A percentile compares a stretch with the other conserved stretches of the same genome.
These are phyloP conservation scores for Osmoderma eremita DNA, from an alignment of 2,888 invertebrate genomes.

Conservation along the genomic window DNA sequence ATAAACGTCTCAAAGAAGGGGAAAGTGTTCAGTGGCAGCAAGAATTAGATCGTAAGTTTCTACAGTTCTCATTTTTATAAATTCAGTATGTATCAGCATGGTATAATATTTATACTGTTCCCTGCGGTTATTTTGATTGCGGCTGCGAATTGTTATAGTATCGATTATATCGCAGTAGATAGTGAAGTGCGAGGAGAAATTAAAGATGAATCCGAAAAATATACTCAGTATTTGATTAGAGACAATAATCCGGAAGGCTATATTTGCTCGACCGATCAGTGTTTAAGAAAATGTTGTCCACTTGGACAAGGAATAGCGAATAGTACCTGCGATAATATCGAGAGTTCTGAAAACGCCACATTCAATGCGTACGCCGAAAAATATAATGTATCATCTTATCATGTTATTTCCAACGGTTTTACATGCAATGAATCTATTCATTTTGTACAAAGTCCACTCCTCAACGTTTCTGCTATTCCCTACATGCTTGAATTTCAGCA, in stretches of 20 bases:
- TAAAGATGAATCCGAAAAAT: slow-evolving; percentile 41
- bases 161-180: slow-evolving; percentile 38
- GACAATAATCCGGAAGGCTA: slow-evolving; percentile 44
- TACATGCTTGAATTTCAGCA: slow-evolving; percentile 19
- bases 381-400: slow-evolving; percentile 38
- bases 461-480: slow-evolving; percentile 30
- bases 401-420: slow-evolving; percentile 29
- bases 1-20: slow-evolving; percentile 17
- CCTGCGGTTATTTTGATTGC: not conserved
- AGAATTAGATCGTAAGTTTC: slow-evolving; percentile 17
- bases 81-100: slow-evolving; percentile 20
- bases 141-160: not conserved
- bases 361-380: slow-evolving; percentile 32
- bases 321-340: slow-evolving; percentile 35
- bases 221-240: slow-evolving; percentile 41
- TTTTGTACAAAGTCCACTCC: slow-evolving; percentile 29
- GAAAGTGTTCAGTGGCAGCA: not conserved
- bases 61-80: slow-evolving; percentile 3
- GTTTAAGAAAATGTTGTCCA: slow-evolving; percentile 45
- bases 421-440: slow-evolving; percentile 37
- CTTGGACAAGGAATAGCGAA: slow-evolving; percentile 38
- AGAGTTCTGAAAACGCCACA: slow-evolving; percentile 26
- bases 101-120: slow-evolving; percentile 14
- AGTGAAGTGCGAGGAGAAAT: slow-evolving; percentile 41
- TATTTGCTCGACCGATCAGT: slow-evolving; percentile 42